Evolutionary conservation across 2,888 invertebrate genomes (phyloP), one percentile per base, ranked within the genome.

Genomic region (Cheilosia grossa): DNA sequence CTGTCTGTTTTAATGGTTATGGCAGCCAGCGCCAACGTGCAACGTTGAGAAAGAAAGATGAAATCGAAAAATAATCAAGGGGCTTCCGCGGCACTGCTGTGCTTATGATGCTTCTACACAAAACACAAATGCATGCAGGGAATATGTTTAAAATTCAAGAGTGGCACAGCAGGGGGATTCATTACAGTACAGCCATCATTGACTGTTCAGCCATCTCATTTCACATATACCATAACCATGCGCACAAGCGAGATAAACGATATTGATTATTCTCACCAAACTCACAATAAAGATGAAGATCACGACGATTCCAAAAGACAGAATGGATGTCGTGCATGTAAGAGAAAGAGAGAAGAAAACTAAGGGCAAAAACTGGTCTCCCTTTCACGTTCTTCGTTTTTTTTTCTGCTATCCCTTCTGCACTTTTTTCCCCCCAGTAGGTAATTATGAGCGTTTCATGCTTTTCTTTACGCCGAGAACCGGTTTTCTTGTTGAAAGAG

Each of bases 241-340:
- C 7, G 53, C 63, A 19, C 54, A 70, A 74, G 53, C 44, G 81
- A 67, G 75, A 85, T 67, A 44, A 33, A 75, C 61, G 61, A 81
- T 85, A 85, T 85, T 58, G 85, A 85, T 85, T 85, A 81, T 83
- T 80, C 69, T 70, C 19, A 33, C 51, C 30, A 13, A 63, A 56
- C 37, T 70, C 51, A 58, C 44, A 64, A 61, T 64, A 67, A 85
- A 85, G 63, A 85, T 85, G 81, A 81, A 81, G 81, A 81, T 85
- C 85, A 75, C 42, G 47, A 61, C 72, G 30, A 15, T 21, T 75
- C 56, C 6, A 56, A 37, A 44, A 24, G 59, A 75, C 59, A 72
- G 47, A 80, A 58, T 53, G 58, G 80, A 80, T 74, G 80, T 74
- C 64, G 74, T 74, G 58, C 51, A 74, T 59, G 83, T 53, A 42